Percentiles rank a stretch among this genome's conserved stretches.
Conservation (phyloP, 1,140 invertebrate genomes). For the Colletes latitarsis region DNA sequence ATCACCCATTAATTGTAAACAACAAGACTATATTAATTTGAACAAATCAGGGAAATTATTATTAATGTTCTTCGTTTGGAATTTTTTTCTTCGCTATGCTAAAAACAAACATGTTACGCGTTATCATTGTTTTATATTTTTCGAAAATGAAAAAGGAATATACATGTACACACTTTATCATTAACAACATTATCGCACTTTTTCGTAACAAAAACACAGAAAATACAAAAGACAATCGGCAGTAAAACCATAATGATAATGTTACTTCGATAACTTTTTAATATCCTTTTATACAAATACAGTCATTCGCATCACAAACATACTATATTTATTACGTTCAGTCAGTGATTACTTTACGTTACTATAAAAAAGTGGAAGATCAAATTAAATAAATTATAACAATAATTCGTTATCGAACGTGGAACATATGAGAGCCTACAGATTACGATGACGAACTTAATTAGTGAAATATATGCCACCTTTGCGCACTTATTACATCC, state of each 20-base stretch:
- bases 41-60: too few species aligned
- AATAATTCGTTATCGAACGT: slow-evolving; percentile 37
- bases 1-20: too few species aligned
- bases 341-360: slow-evolving; percentile 44
- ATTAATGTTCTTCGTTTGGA: too few species aligned
- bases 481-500: slow-evolving; percentile 15
- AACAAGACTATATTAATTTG: too few species aligned
- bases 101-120: too few species aligned
- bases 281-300: slow-evolving; percentile 74
- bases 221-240: neutral
- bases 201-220: neutral
- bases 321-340: slow-evolving; percentile 56
- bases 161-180: neutral
- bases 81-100: too few species aligned
- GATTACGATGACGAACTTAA: slow-evolving; percentile 21
- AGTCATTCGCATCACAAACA: slow-evolving; percentile 72
- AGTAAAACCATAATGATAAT: slow-evolving; percentile 4
- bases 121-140: too few species aligned
- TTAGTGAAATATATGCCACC: neutral
- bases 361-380: slow-evolving; percentile 70
- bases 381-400: slow-evolving; percentile 64
- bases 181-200: neutral
- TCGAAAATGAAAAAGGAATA: neutral
- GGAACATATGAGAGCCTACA: slow-evolving; percentile 9
- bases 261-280: slow-evolving; percentile 55